Evolutionary conservation across 2,113 vertebrate genomes (phyloP), one percentile per base, ranked within the genome.

Genomic region (Dolichallabes microphthalmus): DNA sequence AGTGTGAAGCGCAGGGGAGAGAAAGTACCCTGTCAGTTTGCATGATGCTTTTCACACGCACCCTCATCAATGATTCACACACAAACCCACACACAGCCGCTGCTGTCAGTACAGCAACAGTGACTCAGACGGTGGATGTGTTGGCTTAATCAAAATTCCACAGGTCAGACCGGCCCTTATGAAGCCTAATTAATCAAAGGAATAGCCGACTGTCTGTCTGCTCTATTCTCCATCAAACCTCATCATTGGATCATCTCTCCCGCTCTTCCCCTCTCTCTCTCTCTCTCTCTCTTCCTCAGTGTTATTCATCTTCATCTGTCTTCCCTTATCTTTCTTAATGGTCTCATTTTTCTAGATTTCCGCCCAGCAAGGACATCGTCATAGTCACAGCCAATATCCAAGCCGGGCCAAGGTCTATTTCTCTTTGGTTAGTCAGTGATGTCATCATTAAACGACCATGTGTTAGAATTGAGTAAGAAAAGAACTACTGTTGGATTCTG

Each of bases 261-360:
- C 52, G 12, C 45, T 30, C 32, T 58, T 66, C 86, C 79, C 22
- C 35, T 58, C 75, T 88, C 77, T 30, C 35, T 58, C 57, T 88
- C 79, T 30, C 32, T 58, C 75, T 58, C 80, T 73, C 32, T 39
- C 76, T n/a, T 78, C 27, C 80, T 35, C 35, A 22, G 53, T 76
- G 50, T 74, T 71, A 58, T 81, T 81, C 19, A n/a, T 52, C 77
- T 86, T 85, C 5, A 85, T 88, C 35, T 58, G 88, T 84, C 88
- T 86, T 82, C 80, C 84, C 89, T 89, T 91, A 85, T 90, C 58
- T 86, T 89, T 92, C 82, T 61, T 84, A 84, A 92, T 93, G 92
- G 91, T 91, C 92, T 92, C 91, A 93, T 92, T 92, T 91, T 91
- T 88, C 92, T 92, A 93, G 92, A 92, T 94, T 92, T 93, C 93